A percentile compares a stretch with the other conserved stretches of the same genome.
These are phyloP conservation scores for Pristionchus arcanus DNA, from an alignment of 2,888 invertebrate genomes.

Conservation along the genomic window DNA sequence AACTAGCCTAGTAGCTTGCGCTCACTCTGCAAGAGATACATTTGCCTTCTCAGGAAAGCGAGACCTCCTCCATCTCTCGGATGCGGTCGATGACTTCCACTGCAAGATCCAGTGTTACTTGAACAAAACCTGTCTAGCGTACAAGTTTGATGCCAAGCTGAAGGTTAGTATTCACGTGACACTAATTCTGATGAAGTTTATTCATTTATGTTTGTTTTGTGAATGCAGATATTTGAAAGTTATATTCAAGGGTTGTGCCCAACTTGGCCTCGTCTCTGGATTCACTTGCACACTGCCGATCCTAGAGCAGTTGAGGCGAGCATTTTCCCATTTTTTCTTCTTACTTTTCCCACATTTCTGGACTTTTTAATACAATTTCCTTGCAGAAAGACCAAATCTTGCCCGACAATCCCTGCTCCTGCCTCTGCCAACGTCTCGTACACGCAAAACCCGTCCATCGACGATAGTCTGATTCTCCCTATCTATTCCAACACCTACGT, in stretches of 20 bases:
- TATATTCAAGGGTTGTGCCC: constrained; percentile 3
- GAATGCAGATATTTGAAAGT: too few relatives aligned
- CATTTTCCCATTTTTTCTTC: too few relatives aligned
- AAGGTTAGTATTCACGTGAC: too few relatives aligned
- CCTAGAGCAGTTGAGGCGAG: neutral
- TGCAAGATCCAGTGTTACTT: neutral
- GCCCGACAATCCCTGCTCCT: neutral
- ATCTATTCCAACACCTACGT: too few relatives aligned
- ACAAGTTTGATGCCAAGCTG: neutral
- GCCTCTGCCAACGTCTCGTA: neutral
- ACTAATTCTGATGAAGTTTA: too few relatives aligned
- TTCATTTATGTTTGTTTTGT: too few relatives aligned
- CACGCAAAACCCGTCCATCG: neutral
- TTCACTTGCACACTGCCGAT: neutral
- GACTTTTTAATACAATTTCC: too few relatives aligned
- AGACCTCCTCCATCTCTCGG: neutral
- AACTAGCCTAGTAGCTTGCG: too few relatives aligned
- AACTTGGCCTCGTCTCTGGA: neutral
- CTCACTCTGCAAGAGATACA: too few relatives aligned
- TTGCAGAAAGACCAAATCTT: neutral
- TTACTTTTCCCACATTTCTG: too few relatives aligned
- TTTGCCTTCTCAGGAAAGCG: neutral
- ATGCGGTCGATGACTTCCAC: neutral
- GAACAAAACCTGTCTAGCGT: neutral
- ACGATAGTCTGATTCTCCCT: neutral